phyloP scores from a whole-genome alignment of 2,113 vertebrate genomes.

The Tiliqua scincoides region DNA sequence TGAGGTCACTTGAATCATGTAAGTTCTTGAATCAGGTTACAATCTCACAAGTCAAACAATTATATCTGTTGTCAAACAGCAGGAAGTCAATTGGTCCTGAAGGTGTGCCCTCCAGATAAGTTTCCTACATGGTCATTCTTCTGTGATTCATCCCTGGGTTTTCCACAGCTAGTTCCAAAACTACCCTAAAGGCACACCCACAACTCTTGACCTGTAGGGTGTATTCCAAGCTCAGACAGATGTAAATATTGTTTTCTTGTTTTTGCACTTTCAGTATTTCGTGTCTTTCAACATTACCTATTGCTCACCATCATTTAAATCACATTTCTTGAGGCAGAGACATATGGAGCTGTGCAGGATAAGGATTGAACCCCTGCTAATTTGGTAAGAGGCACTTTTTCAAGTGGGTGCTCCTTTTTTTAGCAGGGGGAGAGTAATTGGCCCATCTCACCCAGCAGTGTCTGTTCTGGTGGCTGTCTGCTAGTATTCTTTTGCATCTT shows the following conservation, averaged over 20 bases:
- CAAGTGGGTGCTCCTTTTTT: too few species aligned
- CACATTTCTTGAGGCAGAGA: neutral
- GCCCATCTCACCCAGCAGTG: too few species aligned
- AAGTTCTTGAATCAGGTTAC: constrained; percentile 67
- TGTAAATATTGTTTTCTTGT: neutral
- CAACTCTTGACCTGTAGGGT: neutral
- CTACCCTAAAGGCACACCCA: constrained; percentile 7
- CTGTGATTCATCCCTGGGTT: constrained; percentile 69
- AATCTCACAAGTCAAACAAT: constrained; percentile 45
- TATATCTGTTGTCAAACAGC: constrained; percentile 50
- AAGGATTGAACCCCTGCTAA: too few species aligned
- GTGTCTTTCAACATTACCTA: neutral
- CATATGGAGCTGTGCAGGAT: neutral
- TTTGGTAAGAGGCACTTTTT: too few species aligned
- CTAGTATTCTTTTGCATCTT: too few species aligned
- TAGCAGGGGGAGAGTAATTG: too few species aligned
- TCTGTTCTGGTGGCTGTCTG: too few species aligned
- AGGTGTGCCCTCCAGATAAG: constrained; percentile 3
- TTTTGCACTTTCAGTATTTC: neutral
- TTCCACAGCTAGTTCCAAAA: constrained; percentile 55
- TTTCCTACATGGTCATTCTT: constrained; percentile 55
- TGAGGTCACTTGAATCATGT: constrained; percentile 31
- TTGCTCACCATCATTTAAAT: neutral
- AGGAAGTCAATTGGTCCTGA: constrained; percentile 28
- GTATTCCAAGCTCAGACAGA: neutral